Base-by-base conservation (phyloP, 2,888 invertebrate genomes). In the Oithona nana region DNA sequence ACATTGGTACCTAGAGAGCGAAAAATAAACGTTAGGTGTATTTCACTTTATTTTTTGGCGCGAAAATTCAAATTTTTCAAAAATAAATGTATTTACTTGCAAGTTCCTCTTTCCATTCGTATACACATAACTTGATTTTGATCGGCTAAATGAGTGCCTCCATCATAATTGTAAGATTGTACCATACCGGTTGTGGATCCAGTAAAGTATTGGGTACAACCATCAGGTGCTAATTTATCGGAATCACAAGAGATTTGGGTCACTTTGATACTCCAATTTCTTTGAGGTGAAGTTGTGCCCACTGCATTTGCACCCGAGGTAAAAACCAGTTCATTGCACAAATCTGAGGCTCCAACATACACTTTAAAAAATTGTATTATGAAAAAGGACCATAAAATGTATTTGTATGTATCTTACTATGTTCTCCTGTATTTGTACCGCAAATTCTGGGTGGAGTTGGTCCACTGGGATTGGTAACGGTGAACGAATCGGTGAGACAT, bases 91-190 rank as follows among this genome's bases (percentile, higher is more conserved):
- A n/a, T n/a, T n/a, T n/a, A n/a, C n/a, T n/a, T n/a, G n/a, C n/a
- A n/a, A n/a, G n/a, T n/a, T n/a, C n/a, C n/a, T n/a, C 39, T 6
- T 54, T 24, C 3, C 20, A 49, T 50, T 50, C 59, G 48, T 1
- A 59, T 24, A 50, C 59, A 59, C 1, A 59, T 59, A 28, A 50
- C 50, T 24, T 59, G 59, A 28, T 59, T 49, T 49, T 59, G 59
- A 22, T 49, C 3, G 24, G 59, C 59, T 28, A 59, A 59, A 59
- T 59, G 59, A 16, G 49, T 48, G 24, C 49, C 29, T 1, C 59
- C 59, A 2, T 48, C 48, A 50, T 49, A 59, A 59, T 59, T 59
- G 49, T 50, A 59, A 24, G 59, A 26, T 49, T 49, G 3, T 4
- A 59, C 59, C 24, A 57, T 28, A 1, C 57, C 57, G 22, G 39